These are phyloP conservation scores for Pimpla rufipes DNA, from an alignment of 2,888 invertebrate species.

Conservation along the genomic window DNA sequence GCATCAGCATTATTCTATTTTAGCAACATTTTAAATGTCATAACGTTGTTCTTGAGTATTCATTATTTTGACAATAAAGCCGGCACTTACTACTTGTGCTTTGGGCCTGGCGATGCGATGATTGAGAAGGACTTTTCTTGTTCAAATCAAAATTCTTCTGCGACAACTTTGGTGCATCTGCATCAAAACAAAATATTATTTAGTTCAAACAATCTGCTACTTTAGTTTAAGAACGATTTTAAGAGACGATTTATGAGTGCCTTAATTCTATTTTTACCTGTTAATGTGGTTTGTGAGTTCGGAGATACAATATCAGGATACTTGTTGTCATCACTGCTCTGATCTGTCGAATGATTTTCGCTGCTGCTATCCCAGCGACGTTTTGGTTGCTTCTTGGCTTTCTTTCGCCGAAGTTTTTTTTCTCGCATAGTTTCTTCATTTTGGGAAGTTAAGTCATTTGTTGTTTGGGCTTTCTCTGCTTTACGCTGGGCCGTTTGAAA, in stretches of 20 bases:
- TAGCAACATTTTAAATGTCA: too few relatives aligned
- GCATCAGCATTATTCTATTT: too few relatives aligned
- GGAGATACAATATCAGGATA: not conserved
- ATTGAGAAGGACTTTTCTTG: not conserved
- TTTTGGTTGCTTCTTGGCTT: not conserved
- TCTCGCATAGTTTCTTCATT: not conserved
- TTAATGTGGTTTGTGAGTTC: not conserved
- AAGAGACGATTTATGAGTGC: too few relatives aligned
- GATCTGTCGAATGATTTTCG: not conserved
- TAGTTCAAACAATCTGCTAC: not conserved
- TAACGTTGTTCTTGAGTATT: not conserved
- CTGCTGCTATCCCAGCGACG: conserved; percentile 6
- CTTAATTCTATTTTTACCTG: not conserved
- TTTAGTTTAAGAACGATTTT: not conserved
- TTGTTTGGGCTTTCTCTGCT: conserved; percentile 5
- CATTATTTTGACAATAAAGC: conserved; percentile 3
- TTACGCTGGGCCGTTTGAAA: conserved; percentile 18
- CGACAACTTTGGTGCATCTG: not conserved
- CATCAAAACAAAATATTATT: not conserved
- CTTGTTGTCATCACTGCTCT: not conserved
- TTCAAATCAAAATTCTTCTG: not conserved
- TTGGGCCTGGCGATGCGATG: not conserved
- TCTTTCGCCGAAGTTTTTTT: not conserved
- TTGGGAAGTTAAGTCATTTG: conserved; percentile 12
- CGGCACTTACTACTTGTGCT: not conserved